Evolutionary conservation across 2,888 invertebrate species (phyloP).

Genomic region (Trachelus stipa): DNA sequence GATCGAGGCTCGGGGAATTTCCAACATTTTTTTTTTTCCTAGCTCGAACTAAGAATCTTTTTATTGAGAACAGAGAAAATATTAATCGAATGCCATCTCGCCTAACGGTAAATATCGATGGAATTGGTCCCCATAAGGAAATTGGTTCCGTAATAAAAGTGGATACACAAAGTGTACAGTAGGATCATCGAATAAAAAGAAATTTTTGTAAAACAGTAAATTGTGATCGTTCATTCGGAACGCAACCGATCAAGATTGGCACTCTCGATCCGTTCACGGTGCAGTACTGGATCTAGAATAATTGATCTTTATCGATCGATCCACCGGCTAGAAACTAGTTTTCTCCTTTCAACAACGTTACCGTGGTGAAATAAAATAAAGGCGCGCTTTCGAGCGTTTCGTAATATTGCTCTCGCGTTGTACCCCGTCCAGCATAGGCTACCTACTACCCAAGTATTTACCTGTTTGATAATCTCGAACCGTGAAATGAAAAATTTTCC

Average conservation of each 20-base stretch:
- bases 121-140: background rate
- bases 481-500: background rate
- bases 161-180: background rate
- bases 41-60: background rate
- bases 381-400: conserved; percentile 41
- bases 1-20: background rate
- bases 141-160: background rate
- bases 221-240: background rate
- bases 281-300: background rate
- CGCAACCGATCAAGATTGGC: background rate
- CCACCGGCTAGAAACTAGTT: conserved; percentile 17
- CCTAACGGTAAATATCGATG: background rate
- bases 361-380: conserved; percentile 38
- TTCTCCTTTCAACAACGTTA: conserved; percentile 30
- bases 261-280: background rate
- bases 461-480: background rate
- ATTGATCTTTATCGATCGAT: conserved; percentile 32
- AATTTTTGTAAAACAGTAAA: background rate
- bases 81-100: background rate
- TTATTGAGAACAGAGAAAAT: background rate
- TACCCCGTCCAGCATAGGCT: background rate
- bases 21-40: background rate
- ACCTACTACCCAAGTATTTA: background rate
- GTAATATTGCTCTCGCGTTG: conserved; percentile 23
- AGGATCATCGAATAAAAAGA: background rate